phyloP scores from a whole-genome alignment of 2,797 vertebrate genomes.

The Premnoplex brunnescens region DNA sequence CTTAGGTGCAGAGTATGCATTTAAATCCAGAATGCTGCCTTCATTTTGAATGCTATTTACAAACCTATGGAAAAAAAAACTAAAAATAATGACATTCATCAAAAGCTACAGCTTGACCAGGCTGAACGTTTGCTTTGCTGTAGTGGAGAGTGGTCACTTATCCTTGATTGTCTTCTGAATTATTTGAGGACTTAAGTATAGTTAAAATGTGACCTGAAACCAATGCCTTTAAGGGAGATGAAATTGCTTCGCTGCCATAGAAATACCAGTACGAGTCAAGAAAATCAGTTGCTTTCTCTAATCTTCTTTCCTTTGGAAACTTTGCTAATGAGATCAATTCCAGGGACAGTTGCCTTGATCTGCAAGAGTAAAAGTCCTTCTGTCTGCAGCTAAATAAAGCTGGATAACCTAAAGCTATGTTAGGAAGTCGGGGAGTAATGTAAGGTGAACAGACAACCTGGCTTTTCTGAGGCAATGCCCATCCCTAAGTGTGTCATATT shows the following conservation, averaged over 20 bases:
- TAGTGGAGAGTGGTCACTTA: conserved; percentile 11
- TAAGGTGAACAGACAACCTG: conserved; percentile 73
- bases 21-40: neutral
- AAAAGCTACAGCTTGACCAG: neutral
- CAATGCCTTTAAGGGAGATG: conserved; percentile 49
- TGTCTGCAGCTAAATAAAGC: conserved; percentile 66
- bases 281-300: conserved; percentile 60
- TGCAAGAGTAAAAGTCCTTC: conserved; percentile 58
- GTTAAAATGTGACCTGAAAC: conserved; percentile 66
- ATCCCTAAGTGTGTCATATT: conserved; percentile 37
- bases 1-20: neutral
- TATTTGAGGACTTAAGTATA: conserved; percentile 31
- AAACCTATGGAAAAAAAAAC: neutral
- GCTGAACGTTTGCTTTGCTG: neutral
- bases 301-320: conserved; percentile 70
- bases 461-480: conserved; percentile 37
- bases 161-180: conserved; percentile 47
- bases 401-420: conserved; percentile 56
- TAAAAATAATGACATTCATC: neutral
- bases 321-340: conserved; percentile 73
- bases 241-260: conserved; percentile 40
- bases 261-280: conserved; percentile 62
- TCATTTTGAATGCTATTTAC: neutral
- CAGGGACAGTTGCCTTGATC: conserved; percentile 66
- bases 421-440: conserved; percentile 6